phyloP scores from a whole-genome alignment of 2,888 invertebrate genomes.

The Antitype chi region DNA sequence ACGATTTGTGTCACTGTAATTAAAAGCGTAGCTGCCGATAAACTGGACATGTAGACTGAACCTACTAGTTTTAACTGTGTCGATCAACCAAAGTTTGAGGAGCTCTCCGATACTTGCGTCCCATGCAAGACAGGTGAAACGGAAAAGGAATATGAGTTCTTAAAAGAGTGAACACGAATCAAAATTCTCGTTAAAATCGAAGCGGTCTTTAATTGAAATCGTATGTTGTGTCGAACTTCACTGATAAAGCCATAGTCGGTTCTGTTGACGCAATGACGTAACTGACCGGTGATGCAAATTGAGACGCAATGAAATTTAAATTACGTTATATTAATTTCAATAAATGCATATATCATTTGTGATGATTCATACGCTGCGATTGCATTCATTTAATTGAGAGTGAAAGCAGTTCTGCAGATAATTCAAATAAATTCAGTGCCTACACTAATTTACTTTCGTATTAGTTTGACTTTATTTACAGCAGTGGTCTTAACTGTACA shows the following conservation, averaged over 20 bases:
- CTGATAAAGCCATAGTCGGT: slow-evolving; percentile 82
- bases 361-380: slow-evolving; percentile 34
- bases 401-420: slow-evolving; percentile 16
- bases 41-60: slow-evolving; percentile 84
- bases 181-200: slow-evolving; percentile 85
- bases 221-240: slow-evolving; percentile 87
- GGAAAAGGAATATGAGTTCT: slow-evolving; percentile 75
- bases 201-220: slow-evolving; percentile 89
- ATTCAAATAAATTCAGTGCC: slow-evolving; percentile 6
- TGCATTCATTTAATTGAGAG: slow-evolving; percentile 26
- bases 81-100: slow-evolving; percentile 79
- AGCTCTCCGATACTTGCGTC: slow-evolving; percentile 72
- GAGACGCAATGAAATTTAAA: slow-evolving; percentile 70
- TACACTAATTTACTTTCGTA: neutral
- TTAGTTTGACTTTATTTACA: neutral
- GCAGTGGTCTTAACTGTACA: neutral
- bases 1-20: slow-evolving; percentile 90
- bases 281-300: slow-evolving; percentile 76
- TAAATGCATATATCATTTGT: slow-evolving; percentile 40
- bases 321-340: slow-evolving; percentile 41
- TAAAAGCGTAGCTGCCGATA: slow-evolving; percentile 90
- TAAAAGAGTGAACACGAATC: slow-evolving; percentile 77
- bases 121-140: slow-evolving; percentile 58
- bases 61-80: slow-evolving; percentile 86
- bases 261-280: slow-evolving; percentile 77